phyloP scores from a whole-genome alignment of 1,140 invertebrate genomes.

The Diploscapter pachys region DNA sequence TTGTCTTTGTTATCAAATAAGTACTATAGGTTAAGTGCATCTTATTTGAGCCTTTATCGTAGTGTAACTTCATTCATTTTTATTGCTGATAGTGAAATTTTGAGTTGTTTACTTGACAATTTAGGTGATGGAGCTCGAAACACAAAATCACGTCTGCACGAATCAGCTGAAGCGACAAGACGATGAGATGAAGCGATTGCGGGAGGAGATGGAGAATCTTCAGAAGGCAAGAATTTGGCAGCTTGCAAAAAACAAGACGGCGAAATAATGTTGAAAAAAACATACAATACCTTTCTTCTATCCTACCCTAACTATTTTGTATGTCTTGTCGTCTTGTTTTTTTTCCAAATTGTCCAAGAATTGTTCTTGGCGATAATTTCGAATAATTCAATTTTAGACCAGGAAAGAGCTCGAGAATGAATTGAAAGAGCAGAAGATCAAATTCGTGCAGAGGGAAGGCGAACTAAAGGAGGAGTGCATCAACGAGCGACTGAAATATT shows the following conservation, averaged over 20 bases:
- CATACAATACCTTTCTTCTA: too few species aligned
- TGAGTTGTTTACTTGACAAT: conserved; percentile 27
- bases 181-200: conserved; percentile 80
- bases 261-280: too few species aligned
- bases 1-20: too few species aligned
- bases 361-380: too few species aligned
- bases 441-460: conserved; percentile 79
- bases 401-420: conserved; percentile 75
- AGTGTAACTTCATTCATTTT: too few species aligned
- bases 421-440: conserved; percentile 79
- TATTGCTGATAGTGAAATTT: background rate
- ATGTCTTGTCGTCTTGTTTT: too few species aligned
- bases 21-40: too few species aligned
- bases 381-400: conserved; percentile 61
- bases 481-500: conserved; percentile 87
- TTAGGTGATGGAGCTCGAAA: conserved; percentile 92
- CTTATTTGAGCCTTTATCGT: too few species aligned
- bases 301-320: too few species aligned
- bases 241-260: background rate
- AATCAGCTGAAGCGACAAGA: conserved; percentile 90
- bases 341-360: too few species aligned
- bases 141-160: conserved; percentile 85
- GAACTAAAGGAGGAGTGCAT: conserved; percentile 86
- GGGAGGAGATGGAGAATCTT: conserved; percentile 73
- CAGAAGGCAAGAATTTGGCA: conserved; percentile 27